phyloP scores from a whole-genome alignment of 1,140 invertebrate species.

The Lepidurus couesii region DNA sequence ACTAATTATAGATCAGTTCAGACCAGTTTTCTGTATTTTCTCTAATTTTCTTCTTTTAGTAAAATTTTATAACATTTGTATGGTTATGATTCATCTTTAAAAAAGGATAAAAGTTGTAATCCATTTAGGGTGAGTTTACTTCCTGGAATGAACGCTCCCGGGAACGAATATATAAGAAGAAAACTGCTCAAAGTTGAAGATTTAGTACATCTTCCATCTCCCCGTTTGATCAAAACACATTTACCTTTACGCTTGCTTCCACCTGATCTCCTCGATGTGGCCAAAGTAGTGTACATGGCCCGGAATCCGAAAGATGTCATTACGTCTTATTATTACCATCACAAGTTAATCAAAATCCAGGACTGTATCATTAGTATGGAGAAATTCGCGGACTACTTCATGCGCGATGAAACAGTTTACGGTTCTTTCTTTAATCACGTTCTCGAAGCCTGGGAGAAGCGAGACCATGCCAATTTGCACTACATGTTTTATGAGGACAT shows the following conservation, averaged over 20 bases:
- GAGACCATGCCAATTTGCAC: slow-evolving; percentile 41
- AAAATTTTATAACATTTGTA: no score
- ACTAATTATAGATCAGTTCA: neutral
- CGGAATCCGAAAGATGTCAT: slow-evolving; percentile 27
- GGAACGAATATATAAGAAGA: neutral
- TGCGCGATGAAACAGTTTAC: slow-evolving; percentile 24
- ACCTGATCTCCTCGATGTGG: slow-evolving; percentile 36
- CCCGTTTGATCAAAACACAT: slow-evolving; percentile 48
- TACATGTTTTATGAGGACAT: slow-evolving; percentile 45
- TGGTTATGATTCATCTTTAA: no score
- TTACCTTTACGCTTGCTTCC: slow-evolving; percentile 46
- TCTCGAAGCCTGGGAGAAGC: slow-evolving; percentile 40
- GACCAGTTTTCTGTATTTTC: no score
- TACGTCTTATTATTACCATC: slow-evolving; percentile 4
- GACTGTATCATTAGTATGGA: slow-evolving; percentile 43
- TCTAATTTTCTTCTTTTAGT: no score
- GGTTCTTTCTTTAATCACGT: slow-evolving; percentile 35
- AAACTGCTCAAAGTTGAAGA: neutral
- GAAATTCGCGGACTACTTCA: slow-evolving; percentile 35
- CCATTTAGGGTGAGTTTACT: neutral
- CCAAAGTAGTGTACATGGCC: slow-evolving; percentile 22
- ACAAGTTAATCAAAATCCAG: slow-evolving; percentile 14
- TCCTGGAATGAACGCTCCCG: no score
- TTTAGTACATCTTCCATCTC: slow-evolving; percentile 31
- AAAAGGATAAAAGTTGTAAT: neutral